Evolutionary conservation across 30 jellyfish, hydroid and myxozoan species (phyloP), one percentile per base, ranked within the genome.

Genomic region (Mastigias papua): DNA sequence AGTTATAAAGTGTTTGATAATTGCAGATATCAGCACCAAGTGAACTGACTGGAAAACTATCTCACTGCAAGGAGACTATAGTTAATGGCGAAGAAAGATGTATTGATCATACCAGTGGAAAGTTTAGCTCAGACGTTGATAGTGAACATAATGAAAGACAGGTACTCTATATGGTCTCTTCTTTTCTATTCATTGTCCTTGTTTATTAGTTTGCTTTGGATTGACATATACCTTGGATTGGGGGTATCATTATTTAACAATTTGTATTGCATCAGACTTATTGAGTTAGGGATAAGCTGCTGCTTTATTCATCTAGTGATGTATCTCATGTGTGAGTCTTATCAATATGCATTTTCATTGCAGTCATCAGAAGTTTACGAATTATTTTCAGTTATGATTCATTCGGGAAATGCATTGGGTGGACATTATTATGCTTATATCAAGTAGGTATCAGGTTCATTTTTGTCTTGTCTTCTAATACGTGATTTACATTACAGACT

Each of bases 391-490:
- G 81, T 94, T 15, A 66, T 94, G 90, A 94, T 94, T 51, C 99
- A 94, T 77, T 94, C 99, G 2, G 99, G 99, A 32, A 94, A 88
- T 75, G 97, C 99, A 0, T 88, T 90, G 23, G 99, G 99, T 48
- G 99, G 99, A 6, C 99, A 94, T 94, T 94, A 94, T 69, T 94
- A 94, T 69, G 99, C 99, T 10, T 94, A 94, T 62, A 94, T 94
- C 83, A 94, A 94, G 99, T 94, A 70, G 29, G 99, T 89, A 1
- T 54, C 17, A 6, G 5, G 7, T 54, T 5, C 27, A 8, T 4
- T 42, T 42, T 42, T 42, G 7, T 42, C 54, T n/a, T n/a, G n/a
- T n/a, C n/a, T n/a, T n/a, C n/a, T n/a, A n/a, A n/a, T n/a, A n/a
- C n/a, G n/a, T n/a, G n/a, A n/a, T n/a, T n/a, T n/a, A n/a, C n/a